phyloP scores from a whole-genome alignment of 2,113 vertebrate species.

The Lanius ludovicianus region DNA sequence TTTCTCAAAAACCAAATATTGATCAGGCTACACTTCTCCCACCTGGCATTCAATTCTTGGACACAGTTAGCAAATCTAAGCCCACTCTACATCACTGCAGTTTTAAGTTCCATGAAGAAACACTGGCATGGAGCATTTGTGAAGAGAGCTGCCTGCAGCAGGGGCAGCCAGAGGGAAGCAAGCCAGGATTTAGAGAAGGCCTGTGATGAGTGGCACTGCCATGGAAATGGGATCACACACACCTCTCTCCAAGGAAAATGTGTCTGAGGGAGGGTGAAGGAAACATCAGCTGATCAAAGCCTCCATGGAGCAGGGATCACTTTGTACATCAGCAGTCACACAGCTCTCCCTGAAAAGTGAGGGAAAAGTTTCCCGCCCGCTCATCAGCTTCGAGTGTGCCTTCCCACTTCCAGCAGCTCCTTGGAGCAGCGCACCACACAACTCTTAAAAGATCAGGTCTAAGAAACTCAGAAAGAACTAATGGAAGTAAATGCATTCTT shows the following conservation, averaged over 20 bases:
- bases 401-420: not conserved
- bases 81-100: not conserved
- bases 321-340: not conserved
- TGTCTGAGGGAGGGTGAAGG: not conserved
- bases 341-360: not conserved
- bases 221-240: not conserved
- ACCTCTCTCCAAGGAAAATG: not conserved
- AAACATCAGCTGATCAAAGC: not conserved
- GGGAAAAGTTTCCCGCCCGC: not conserved
- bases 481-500: not conserved
- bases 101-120: not conserved
- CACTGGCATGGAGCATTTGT: not conserved
- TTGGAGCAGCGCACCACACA: not conserved
- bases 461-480: not conserved
- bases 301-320: not conserved
- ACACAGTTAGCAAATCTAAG: not conserved
- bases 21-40: not conserved
- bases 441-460: not conserved
- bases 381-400: not conserved
- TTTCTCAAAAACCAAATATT: not conserved
- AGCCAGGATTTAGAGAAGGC: not conserved
- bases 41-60: not conserved
- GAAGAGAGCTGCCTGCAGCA: not conserved
- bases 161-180: not conserved
- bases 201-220: not conserved